Evolutionary conservation across 2,113 vertebrate genomes (phyloP), one percentile per base, ranked within the genome.

Genomic region (Rhipidura dahli): DNA sequence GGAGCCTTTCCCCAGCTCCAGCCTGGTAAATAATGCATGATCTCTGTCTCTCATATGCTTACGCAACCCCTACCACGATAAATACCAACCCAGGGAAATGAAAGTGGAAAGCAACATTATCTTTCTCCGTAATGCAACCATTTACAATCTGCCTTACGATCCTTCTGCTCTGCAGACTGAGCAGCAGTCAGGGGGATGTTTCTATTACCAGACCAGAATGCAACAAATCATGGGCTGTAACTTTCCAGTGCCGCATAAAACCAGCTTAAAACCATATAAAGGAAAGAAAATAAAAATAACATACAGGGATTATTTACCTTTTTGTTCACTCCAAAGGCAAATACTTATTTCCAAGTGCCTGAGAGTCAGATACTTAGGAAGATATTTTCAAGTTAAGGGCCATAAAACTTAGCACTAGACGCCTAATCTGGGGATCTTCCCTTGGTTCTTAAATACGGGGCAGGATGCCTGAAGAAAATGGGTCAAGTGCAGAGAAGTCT

Each of bases 1-100:
- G 83, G 71, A 95, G 64, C 80, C 63, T 81, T 35, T 49, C 76
- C 72, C 84, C 33, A 1, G 28, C 28, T 24, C 85, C 83, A 86
- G 65, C 1, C 86, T 80, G 53, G 83, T 97, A 90, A 96, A 92
- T 92, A 95, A 89, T 92, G 89, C 92, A 92, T 45, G 89, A 79
- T 44, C 47, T 51, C 65, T 35, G n/a, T n/a, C 56, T 63, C 77
- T 70, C 31, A 3, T 13, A 1, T 1, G 69, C 87, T 91, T 91
- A 57, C 7, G 2, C 88, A 96, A 92, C 66, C 78, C 69, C 92
- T 92, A 28, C 72, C 77, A 87, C 2, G 45, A 95, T 87, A 96
- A 94, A 95, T 54, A 95, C 73, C 95, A 84, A 24, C 75, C 0
- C 0, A 91, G 87, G 90, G 90, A 93, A 96, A 96, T 82, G 88